Evolutionary conservation across 2,888 invertebrate species (phyloP), one percentile per base, ranked within the genome.

Genomic region (Heteropelma amictum): DNA sequence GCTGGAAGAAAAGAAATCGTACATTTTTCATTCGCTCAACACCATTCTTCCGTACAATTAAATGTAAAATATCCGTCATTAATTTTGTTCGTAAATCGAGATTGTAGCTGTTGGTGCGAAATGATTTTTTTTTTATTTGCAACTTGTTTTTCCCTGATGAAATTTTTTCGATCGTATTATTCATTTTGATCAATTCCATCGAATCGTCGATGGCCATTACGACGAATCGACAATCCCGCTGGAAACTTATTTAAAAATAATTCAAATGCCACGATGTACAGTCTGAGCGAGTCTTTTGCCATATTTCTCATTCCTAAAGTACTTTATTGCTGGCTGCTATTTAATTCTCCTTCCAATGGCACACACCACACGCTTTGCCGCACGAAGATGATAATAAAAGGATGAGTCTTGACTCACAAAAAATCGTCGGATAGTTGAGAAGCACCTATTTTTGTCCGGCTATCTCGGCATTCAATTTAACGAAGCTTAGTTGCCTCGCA

Each of bases 181-280:
- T 2, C 2, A 30, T 19, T 35, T 10, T 5, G 21, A 12, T 54
- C 33, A 23, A 10, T n/a, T 26, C n/a, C 21, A 33, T 60, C 17
- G 17, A 0, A 7, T 33, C 26, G 30, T 10, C 33, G 12, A 28
- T 10, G 12, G n/a, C 33, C 38, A 12, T 30, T 23, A 14, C 26
- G 33, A 33, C 21, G 28, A 38, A 14, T 42, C 14, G 49, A 17
- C 23, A 12, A 47, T 56, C 49, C 56, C 49, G 54, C 70, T 40
- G 30, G 51, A 71, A 64, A 71, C 49, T 40, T 51, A 71, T 71
- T 71, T 64, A 58, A 35, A 51, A 65, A 72, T 72, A 60, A 64
- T 72, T 72, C 51, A 21, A 35, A 71, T 71, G 14, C 58, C 64
- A 23, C 12, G 14, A 6, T 12, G 38, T 6, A 7, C 58, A 28